Percentiles rank a stretch among this genome's conserved stretches.
These are phyloP conservation scores for Chiloscyllium punctatum DNA, from an alignment of 2,797 vertebrate genomes.

Conservation along the genomic window DNA sequence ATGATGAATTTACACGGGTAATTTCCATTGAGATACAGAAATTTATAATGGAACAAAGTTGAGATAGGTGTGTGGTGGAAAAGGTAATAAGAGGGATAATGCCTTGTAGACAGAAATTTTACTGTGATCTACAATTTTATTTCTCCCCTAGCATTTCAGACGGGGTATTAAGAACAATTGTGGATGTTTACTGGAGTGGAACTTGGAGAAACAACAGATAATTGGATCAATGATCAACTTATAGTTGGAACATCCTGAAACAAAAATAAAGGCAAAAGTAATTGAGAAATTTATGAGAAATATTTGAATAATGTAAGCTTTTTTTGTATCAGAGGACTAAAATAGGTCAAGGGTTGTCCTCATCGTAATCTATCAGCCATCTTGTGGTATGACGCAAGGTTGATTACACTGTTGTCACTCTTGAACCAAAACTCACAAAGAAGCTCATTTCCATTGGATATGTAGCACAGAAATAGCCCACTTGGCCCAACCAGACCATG, in stretches of 20 bases:
- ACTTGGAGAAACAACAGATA: neutral
- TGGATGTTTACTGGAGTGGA: neutral
- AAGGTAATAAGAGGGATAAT: neutral
- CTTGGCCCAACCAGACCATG: too few relatives aligned
- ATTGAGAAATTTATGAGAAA: neutral
- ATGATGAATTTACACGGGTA: too few relatives aligned
- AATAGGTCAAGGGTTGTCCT: neutral
- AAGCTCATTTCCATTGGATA: too few relatives aligned
- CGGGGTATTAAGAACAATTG: neutral
- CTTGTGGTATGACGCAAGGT: neutral
- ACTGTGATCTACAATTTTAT: neutral
- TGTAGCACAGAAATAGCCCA: too few relatives aligned
- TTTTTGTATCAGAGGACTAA: neutral
- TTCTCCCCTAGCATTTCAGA: neutral
- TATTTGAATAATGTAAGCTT: neutral
- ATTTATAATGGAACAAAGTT: neutral
- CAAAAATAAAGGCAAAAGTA: neutral
- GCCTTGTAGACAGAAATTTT: neutral
- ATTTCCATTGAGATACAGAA: neutral
- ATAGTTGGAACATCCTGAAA: neutral
- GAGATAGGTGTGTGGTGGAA: neutral
- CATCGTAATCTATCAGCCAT: neutral
- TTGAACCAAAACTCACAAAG: neutral
- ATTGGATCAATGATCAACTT: neutral
- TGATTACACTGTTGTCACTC: too few relatives aligned